phyloP scores from a whole-genome alignment of 2,888 invertebrate genomes.

The Chirona hameri region DNA sequence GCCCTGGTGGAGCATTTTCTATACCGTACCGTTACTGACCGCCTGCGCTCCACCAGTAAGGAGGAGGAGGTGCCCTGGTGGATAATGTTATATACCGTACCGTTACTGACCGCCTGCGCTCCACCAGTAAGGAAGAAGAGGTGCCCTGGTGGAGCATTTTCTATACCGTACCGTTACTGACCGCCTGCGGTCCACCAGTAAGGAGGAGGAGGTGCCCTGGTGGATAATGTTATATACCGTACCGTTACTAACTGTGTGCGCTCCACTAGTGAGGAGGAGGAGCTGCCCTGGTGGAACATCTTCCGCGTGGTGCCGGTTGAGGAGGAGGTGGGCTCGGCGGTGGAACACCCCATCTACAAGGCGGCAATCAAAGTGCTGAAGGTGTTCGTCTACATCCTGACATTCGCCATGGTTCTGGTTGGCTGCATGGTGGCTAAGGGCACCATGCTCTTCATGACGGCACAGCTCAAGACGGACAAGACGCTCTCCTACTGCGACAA shows the following conservation, averaged over 20 bases:
- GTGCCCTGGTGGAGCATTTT: no score
- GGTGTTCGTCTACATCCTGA: slow-evolving; percentile 29
- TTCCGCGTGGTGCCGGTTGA: background rate
- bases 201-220: background rate
- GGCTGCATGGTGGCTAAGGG: slow-evolving; percentile 27
- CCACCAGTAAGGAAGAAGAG: no score
- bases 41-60: no score
- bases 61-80: no score
- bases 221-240: no score
- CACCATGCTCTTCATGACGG: slow-evolving; percentile 31
- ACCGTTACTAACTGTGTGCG: no score
- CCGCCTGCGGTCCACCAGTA: no score
- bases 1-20: no score
- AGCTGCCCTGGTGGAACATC: background rate
- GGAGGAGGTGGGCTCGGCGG: background rate
- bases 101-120: no score
- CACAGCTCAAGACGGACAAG: slow-evolving; percentile 30
- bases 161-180: no score
- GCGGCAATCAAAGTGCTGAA: background rate
- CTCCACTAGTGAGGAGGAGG: background rate
- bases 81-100: no score
- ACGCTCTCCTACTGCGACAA: slow-evolving; percentile 3
- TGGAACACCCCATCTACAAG: background rate
- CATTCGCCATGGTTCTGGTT: slow-evolving; percentile 31
- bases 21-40: no score